These are phyloP conservation scores for Aphelenchoides fujianensis DNA, from an alignment of 1,140 invertebrate genomes.

Conservation along the genomic window DNA sequence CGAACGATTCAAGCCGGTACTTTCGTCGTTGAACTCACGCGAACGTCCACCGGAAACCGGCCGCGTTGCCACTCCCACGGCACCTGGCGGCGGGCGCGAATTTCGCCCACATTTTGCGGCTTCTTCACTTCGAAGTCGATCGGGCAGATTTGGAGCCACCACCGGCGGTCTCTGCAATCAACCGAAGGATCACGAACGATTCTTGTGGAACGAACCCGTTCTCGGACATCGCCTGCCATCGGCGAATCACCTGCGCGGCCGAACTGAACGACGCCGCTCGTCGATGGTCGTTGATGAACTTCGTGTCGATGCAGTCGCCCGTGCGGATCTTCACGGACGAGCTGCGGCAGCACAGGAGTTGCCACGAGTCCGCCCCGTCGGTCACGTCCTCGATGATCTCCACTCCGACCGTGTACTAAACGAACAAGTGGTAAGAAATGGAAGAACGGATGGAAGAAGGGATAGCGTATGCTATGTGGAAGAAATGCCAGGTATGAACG, in stretches of 20 bases:
- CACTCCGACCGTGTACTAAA: constrained; percentile 53
- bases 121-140: constrained; percentile 46
- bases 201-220: constrained; percentile 42
- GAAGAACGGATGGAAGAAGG: no score
- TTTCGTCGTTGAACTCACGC: constrained; percentile 20
- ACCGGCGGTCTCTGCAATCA: constrained; percentile 41
- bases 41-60: constrained; percentile 41
- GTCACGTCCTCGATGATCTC: constrained; percentile 49
- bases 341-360: constrained; percentile 50
- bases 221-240: constrained; percentile 52
- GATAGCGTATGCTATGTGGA: no score
- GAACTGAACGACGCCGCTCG: constrained; percentile 51
- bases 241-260: constrained; percentile 44
- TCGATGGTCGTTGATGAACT: constrained; percentile 54
- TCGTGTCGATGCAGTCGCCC: constrained; percentile 51
- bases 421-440: no score
- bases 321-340: constrained; percentile 35
- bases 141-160: constrained; percentile 55
- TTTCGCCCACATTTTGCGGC: constrained; percentile 30
- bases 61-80: constrained; percentile 50
- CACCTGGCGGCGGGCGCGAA: constrained; percentile 48
- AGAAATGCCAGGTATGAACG: no score
- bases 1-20: not conserved
- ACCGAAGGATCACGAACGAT: constrained; percentile 27
- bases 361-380: constrained; percentile 44